Percentiles rank a stretch among this genome's conserved stretches.
phyloP scores from a whole-genome alignment of 2,113 vertebrate genomes.

The Syrrhaptes paradoxus region DNA sequence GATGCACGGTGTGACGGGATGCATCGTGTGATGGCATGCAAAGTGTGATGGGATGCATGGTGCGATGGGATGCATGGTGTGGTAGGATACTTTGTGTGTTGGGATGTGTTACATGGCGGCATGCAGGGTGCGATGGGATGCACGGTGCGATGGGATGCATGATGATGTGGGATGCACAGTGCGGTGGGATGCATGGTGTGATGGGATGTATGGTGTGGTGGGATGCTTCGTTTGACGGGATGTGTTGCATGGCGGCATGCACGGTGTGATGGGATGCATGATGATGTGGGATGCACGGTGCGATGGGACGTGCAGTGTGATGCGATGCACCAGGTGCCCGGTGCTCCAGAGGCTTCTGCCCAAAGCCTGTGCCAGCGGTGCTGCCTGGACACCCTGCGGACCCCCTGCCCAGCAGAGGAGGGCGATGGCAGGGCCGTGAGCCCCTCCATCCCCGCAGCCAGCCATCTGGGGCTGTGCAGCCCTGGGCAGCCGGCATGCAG shows the following conservation, averaged over 20 bases:
- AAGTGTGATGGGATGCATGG: not conserved
- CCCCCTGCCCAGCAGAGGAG: not conserved
- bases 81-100: not conserved
- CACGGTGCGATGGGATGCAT: too few relatives aligned
- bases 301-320: not conserved
- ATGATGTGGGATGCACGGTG: too few relatives aligned
- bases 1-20: too few relatives aligned
- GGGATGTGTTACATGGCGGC: too few relatives aligned
- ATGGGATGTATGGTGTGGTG: too few relatives aligned
- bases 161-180: not conserved
- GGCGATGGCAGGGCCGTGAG: not conserved
- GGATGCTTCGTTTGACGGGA: not conserved
- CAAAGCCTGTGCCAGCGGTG: rapidly evolving
- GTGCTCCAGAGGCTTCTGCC: not conserved
- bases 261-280: too few relatives aligned
- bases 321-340: rapidly evolving
- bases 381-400: not conserved
- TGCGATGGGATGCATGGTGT: too few relatives aligned
- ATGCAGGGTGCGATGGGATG: not conserved
- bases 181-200: rapidly evolving
- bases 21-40: too few relatives aligned
- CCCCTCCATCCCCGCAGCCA: not conserved
- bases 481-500: not conserved
- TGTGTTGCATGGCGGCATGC: too few relatives aligned
- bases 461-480: not conserved